Percentiles rank a stretch among this genome's conserved stretches.
Conservation (phyloP, 1,140 invertebrate species). For the Phortica variegata region DNA sequence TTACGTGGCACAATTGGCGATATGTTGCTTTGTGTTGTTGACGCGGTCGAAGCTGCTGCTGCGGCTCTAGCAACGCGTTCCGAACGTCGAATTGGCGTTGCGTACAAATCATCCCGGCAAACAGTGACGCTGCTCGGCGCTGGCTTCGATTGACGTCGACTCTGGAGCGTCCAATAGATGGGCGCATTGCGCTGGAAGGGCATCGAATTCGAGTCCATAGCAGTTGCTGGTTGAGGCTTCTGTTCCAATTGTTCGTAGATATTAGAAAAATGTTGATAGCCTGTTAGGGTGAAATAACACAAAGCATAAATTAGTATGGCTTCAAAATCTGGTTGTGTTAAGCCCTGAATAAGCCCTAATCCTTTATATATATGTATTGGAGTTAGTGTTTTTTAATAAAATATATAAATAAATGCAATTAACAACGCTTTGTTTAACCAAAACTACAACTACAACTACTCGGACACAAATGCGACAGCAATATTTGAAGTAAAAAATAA, state of each 20-base stretch:
- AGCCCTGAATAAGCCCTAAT: too few relatives aligned
- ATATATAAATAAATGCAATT: too few relatives aligned
- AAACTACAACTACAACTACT: too few relatives aligned
- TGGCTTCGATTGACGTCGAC: slow-evolving; percentile 34
- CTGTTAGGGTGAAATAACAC: slow-evolving; percentile 17
- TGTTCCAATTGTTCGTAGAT: slow-evolving; percentile 49
- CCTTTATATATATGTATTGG: too few relatives aligned
- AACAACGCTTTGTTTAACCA: too few relatives aligned
- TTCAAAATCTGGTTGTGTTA: too few relatives aligned
- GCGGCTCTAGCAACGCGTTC: slow-evolving; percentile 41
- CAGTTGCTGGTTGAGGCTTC: slow-evolving; percentile 16
- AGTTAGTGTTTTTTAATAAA: too few relatives aligned
- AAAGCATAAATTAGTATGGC: not conserved
- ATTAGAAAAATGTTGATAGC: slow-evolving; percentile 57
- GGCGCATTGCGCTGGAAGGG: slow-evolving; percentile 51
- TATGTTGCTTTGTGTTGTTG: slow-evolving; percentile 54
- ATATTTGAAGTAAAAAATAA: too few relatives aligned
- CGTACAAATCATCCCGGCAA: slow-evolving; percentile 53
- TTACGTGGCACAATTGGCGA: slow-evolving; percentile 66
- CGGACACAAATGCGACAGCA: too few relatives aligned
- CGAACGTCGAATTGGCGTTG: slow-evolving; percentile 48
- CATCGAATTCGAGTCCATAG: slow-evolving; percentile 15
- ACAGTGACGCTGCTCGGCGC: slow-evolving; percentile 16
- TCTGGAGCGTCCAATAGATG: slow-evolving; percentile 57
- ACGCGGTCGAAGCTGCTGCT: slow-evolving; percentile 10